Evolutionary conservation across 2,113 vertebrate species (phyloP).

Genomic region (Lota lota): DNA sequence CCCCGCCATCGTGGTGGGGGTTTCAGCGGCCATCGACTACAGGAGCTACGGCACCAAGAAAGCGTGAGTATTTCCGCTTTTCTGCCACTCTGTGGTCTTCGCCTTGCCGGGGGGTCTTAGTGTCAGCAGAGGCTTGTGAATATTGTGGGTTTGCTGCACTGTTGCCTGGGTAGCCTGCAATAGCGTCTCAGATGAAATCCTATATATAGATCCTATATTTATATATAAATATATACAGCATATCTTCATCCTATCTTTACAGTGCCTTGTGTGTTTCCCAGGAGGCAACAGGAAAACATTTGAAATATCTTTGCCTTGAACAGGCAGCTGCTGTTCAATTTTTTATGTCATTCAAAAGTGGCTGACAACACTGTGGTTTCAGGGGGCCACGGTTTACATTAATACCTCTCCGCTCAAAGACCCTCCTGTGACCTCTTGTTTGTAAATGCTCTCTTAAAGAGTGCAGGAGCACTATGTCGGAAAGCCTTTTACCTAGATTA

Average conservation of each 20-base stretch:
- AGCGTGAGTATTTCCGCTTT: conserved; percentile 83
- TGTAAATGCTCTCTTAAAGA: conserved; percentile 72
- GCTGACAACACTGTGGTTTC: conserved; percentile 80
- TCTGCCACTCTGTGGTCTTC: conserved; percentile 22
- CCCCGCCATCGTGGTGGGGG: conserved; percentile 94
- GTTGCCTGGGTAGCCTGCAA: no score
- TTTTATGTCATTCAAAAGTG: conserved; percentile 75
- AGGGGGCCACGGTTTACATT: conserved; percentile 74
- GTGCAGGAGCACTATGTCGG: conserved; percentile 64
- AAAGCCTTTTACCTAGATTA: conserved; percentile 73
- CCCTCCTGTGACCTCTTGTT: conserved; percentile 77
- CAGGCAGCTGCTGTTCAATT: conserved; percentile 64
- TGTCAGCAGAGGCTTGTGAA: no score
- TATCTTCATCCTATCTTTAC: conserved; percentile 38
- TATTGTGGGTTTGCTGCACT: no score
- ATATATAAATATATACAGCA: conserved; percentile 23
- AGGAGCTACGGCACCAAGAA: conserved; percentile 93
- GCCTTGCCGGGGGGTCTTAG: no score
- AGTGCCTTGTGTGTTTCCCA: conserved; percentile 35
- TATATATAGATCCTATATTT: conserved; percentile 23
- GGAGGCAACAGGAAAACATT: conserved; percentile 50
- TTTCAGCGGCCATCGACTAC: conserved; percentile 95
- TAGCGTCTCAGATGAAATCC: no score
- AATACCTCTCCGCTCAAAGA: conserved; percentile 77
- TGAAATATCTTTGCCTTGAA: conserved; percentile 44